phyloP scores from a whole-genome alignment of 2,888 invertebrate genomes.

The Phyllotreta striolata region DNA sequence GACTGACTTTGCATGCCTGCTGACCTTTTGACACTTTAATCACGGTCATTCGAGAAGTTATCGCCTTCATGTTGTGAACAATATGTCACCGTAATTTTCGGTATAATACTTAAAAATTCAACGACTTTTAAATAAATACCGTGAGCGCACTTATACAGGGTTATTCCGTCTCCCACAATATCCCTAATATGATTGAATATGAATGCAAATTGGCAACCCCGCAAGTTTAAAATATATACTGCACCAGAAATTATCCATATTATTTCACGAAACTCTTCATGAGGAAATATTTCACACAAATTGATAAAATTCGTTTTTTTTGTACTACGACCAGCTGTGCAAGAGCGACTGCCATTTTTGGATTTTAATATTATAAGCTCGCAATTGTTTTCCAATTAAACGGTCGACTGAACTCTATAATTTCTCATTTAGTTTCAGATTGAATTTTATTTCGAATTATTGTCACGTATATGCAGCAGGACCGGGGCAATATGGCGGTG shows the following conservation, averaged over 20 bases:
- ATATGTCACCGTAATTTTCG: constrained; percentile 30
- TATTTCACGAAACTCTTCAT: too few relatives aligned
- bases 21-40: constrained; percentile 56
- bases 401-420: constrained; percentile 46
- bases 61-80: constrained; percentile 48
- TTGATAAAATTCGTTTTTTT: constrained; percentile 9
- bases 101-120: constrained; percentile 14
- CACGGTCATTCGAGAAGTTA: constrained; percentile 56
- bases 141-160: too few relatives aligned
- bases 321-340: constrained; percentile 1
- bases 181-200: too few relatives aligned
- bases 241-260: too few relatives aligned
- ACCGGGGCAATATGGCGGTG: constrained; percentile 3
- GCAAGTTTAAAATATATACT: too few relatives aligned
- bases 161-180: too few relatives aligned
- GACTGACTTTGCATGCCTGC: constrained; percentile 19
- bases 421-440: constrained; percentile 46
- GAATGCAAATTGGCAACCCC: too few relatives aligned
- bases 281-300: too few relatives aligned
- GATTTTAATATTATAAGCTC: constrained; percentile 32
- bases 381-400: constrained; percentile 51
- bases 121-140: neutral
- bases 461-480: constrained; percentile 22
- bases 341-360: constrained; percentile 22
- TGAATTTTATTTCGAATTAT: constrained; percentile 27